Conservation (phyloP, 1,140 invertebrate genomes). For the Apis cerana region DNA sequence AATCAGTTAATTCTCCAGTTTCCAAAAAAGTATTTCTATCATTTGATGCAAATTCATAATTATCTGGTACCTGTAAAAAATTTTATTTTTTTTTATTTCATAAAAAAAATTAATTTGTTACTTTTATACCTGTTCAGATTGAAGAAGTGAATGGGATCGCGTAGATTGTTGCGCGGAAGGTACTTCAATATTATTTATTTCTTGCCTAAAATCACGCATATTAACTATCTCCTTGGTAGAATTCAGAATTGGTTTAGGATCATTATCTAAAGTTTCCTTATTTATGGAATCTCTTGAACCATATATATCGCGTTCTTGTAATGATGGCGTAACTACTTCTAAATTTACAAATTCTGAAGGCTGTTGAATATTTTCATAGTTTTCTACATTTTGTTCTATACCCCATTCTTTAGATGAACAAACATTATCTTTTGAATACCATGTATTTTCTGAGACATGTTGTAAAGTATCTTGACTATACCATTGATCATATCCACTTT, state of each 20-base stretch:
- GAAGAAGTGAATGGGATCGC: conserved; percentile 60
- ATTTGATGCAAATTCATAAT: conserved; percentile 79
- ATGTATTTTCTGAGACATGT: conserved; percentile 48
- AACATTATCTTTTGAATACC: conserved; percentile 63
- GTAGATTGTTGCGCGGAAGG: conserved; percentile 57
- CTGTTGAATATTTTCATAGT: conserved; percentile 77
- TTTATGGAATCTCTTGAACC: conserved; percentile 78
- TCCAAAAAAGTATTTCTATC: conserved; percentile 79
- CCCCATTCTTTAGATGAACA: conserved; percentile 63
- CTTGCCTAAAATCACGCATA: conserved; percentile 69
- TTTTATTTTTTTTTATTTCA: background rate
- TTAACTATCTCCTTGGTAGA: conserved; percentile 58
- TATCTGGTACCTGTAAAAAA: conserved; percentile 69
- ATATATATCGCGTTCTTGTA: conserved; percentile 72
- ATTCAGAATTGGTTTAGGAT: conserved; percentile 64
- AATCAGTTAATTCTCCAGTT: conserved; percentile 78
- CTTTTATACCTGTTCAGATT: conserved; percentile 65
- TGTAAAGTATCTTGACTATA: conserved; percentile 72
- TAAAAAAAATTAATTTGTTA: background rate
- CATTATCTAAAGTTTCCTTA: conserved; percentile 76
- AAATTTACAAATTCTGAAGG: conserved; percentile 74
- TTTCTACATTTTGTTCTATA: conserved; percentile 73
- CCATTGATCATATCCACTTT: conserved; percentile 77
- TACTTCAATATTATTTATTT: conserved; percentile 72
- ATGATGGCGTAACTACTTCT: conserved; percentile 72